phyloP scores from a whole-genome alignment of 2,888 invertebrate genomes.

The Atrina japonica region DNA sequence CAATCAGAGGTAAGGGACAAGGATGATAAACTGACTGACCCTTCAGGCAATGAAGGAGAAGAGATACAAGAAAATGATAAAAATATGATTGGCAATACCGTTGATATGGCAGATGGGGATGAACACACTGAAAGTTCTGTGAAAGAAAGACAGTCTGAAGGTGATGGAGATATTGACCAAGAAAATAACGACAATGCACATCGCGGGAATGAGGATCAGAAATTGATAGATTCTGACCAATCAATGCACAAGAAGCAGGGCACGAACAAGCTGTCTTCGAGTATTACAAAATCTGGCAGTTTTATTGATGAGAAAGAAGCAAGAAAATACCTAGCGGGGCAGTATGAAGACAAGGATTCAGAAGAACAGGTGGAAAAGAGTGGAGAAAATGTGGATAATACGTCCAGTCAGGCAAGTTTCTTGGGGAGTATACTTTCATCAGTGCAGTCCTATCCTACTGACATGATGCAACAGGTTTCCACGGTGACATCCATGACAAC shows the following conservation, averaged over 20 bases:
- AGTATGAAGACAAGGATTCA: conserved; percentile 76
- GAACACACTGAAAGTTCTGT: too few relatives aligned
- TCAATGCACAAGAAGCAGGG: conserved; percentile 3
- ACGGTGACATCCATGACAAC: conserved; percentile 65
- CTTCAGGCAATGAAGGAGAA: conserved; percentile 1
- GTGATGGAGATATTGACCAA: conserved; percentile 1
- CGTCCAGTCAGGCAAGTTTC: not conserved
- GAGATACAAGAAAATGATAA: not conserved
- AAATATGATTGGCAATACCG: not conserved
- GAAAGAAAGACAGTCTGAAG: not conserved
- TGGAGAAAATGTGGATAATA: not conserved
- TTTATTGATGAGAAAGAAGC: conserved; percentile 91
- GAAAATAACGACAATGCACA: not conserved
- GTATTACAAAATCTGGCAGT: conserved; percentile 46
- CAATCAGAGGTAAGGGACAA: conserved; percentile 11
- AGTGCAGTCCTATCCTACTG: conserved; percentile 30
- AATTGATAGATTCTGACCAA: not conserved
- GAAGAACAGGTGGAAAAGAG: conserved; percentile 8
- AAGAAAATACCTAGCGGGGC: conserved; percentile 88
- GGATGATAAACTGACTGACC: conserved; percentile 5
- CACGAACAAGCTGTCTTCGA: not conserved
- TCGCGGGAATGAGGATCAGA: not conserved
- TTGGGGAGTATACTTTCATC: conserved; percentile 29
- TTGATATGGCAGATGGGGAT: not conserved
- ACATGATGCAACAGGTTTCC: conserved; percentile 31